phyloP scores from a whole-genome alignment of 2,113 vertebrate species.

The Mirounga angustirostris region DNA sequence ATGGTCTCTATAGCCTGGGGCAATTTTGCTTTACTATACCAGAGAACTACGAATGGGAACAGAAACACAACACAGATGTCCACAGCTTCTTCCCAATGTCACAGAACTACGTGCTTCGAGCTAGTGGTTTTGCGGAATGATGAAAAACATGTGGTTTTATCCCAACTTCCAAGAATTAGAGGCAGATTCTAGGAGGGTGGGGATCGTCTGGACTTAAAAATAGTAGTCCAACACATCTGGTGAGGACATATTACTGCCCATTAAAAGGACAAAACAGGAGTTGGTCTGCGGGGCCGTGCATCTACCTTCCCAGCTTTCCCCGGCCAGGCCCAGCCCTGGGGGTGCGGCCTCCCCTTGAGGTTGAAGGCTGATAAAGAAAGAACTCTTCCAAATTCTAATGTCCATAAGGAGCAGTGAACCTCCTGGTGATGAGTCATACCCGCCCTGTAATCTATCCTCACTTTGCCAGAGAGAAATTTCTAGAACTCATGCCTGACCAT shows the following conservation, averaged over 20 bases:
- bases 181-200: constrained; percentile 37
- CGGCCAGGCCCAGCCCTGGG: no score
- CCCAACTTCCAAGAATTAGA: constrained; percentile 65
- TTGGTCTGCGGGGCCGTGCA: background rate
- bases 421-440: background rate
- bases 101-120: background rate
- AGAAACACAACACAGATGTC: constrained; percentile 1
- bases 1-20: background rate
- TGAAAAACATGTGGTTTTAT: constrained; percentile 67
- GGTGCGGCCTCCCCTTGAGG: background rate
- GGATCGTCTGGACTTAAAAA: constrained; percentile 47
- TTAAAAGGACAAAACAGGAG: background rate
- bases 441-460: background rate
- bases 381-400: background rate
- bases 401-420: background rate
- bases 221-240: background rate
- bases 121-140: constrained; percentile 44
- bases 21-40: background rate
- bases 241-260: background rate
- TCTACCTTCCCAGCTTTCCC: no score
- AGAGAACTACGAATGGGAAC: background rate
- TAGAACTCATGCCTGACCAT: background rate
- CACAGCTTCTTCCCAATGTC: background rate
- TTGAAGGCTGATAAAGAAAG: background rate
- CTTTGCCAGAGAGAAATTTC: background rate